A percentile compares a stretch with the other conserved stretches of the same genome.
These are phyloP conservation scores for Machimus atricapillus DNA, from an alignment of 2,888 invertebrate genomes.

Conservation along the genomic window DNA sequence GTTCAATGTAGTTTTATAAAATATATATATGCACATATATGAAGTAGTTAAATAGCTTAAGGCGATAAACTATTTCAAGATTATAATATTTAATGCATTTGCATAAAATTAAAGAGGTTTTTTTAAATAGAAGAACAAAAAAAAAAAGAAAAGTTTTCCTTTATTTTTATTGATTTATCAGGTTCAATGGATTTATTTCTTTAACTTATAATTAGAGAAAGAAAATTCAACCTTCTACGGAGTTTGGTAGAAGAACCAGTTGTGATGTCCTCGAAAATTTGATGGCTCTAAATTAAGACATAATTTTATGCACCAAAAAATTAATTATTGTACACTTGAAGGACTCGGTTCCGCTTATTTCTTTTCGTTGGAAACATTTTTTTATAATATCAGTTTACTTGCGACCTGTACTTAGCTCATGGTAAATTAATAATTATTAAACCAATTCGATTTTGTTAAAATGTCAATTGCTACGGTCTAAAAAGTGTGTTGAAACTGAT, in stretches of 20 bases:
- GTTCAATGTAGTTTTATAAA: no score
- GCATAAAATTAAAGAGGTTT: no score
- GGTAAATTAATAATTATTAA: not conserved
- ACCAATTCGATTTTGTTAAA: not conserved
- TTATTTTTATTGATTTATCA: no score
- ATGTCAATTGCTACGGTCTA: not conserved
- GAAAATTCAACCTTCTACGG: not conserved
- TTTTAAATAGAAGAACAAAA: no score
- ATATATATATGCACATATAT: no score
- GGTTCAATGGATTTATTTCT: not conserved
- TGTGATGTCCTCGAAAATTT: not conserved
- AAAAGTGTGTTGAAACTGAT: not conserved
- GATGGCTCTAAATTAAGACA: no score
- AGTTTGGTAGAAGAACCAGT: not conserved
- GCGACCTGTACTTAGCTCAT: not conserved
- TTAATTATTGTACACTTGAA: not conserved
- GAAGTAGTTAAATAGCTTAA: not conserved
- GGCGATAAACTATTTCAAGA: not conserved
- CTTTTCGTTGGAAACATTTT: not conserved
- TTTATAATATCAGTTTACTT: not conserved
- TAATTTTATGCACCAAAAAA: no score
- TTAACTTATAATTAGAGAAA: not conserved
- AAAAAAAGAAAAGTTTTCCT: no score
- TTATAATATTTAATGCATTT: not conserved
- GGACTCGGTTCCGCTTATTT: not conserved